phyloP scores from a whole-genome alignment of 2,113 vertebrate species.

The Ifrita kowaldi region DNA sequence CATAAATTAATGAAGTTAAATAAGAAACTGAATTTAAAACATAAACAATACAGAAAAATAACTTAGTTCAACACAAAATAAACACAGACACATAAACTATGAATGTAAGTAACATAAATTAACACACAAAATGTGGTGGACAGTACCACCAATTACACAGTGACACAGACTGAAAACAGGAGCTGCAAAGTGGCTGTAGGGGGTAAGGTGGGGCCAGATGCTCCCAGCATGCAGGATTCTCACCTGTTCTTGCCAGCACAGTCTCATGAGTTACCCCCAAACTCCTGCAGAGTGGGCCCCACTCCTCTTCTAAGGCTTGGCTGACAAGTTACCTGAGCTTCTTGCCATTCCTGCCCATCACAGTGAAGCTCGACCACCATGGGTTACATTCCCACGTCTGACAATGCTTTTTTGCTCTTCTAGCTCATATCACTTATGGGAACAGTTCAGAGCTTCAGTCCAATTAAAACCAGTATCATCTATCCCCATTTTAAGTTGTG shows the following conservation, averaged over 20 bases:
- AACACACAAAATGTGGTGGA: background rate
- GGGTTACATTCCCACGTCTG: background rate
- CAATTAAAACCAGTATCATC: background rate
- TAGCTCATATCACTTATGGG: background rate
- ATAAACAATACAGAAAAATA: conserved; percentile 27
- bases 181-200: background rate
- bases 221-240: background rate
- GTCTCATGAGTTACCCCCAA: background rate
- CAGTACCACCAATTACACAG: background rate
- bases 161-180: background rate
- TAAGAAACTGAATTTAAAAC: conserved; percentile 19
- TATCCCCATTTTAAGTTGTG: background rate
- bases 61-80: conserved; percentile 45
- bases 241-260: background rate
- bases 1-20: conserved; percentile 15
- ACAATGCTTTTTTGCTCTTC: background rate
- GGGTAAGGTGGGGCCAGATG: background rate
- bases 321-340: background rate
- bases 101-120: background rate
- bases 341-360: background rate
- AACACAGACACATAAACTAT: background rate
- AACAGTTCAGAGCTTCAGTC: background rate
- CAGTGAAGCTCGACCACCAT: background rate
- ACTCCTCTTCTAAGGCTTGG: background rate
- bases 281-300: background rate